Base-by-base conservation (phyloP, 2,888 invertebrate species). In the Busseola fusca region DNA sequence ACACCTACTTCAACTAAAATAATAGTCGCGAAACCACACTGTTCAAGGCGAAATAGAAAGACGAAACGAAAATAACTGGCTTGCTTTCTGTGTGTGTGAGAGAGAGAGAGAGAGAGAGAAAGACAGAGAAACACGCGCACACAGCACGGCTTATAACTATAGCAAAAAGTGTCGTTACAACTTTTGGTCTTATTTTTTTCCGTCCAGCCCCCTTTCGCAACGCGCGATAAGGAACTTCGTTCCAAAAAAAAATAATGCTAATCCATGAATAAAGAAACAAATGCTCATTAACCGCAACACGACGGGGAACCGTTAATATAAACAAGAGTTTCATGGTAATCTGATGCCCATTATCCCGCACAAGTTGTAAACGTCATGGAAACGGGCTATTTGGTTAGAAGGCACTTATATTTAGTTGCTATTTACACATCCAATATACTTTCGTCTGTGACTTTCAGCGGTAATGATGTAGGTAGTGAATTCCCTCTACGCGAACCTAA, bases 241-340 rank as follows among this genome's bases (percentile, higher is more conserved):
- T n/a, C n/a, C n/a, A n/a, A 30, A 30, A 27, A 64, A 58, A 14
- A 14, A 73, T 59, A 59, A 57, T 42, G 30, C 12, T 45, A 52
- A 42, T 30, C 18, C 25, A 69, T 73, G 65, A 54, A 54, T 58
- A 65, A 69, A 58, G n/a, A 64, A 72, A 58, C 14, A 25, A 58
- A 68, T 62, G 16, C 66, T 78, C 66, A 78, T 57, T 78, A 66
- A 45, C 59, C 25, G 63, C 48, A 64, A 78, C 60, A 56, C 56
- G 67, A 64, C 52, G 58, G 48, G n/a, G 57, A 42, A 68, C 52
- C 69, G 63, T 78, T 73, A 78, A 73, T 65, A 78, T 74, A 58
- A 78, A 78, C 58, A 65, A 78, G 63, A 40, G 58, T 68, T 69
- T 74, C 69, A 78, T 78, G 69, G 79, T 74, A 78, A 74, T 78